Base-by-base conservation (phyloP, 2,888 invertebrate genomes). In the Orchesellides sinensis region DNA sequence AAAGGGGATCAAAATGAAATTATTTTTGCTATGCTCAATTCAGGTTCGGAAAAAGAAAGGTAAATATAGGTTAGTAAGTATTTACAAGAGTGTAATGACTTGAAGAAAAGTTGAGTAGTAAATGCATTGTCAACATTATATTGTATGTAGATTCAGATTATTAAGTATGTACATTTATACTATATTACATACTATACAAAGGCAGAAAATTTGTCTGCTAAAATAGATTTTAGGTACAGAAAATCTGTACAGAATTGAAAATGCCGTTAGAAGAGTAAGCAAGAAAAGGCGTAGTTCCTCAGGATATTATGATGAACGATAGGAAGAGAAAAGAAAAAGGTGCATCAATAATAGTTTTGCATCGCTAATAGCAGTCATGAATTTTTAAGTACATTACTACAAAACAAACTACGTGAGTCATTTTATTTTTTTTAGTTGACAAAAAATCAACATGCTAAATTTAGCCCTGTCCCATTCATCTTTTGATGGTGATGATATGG, bases 61-160 rank as follows among this genome's bases (percentile, higher is more conserved):
- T 8, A 49, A 54, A 52, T 66, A 40, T 56, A 70, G 56, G 69
- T 70, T 70, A 70, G 56, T 70, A 23, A 52, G 52, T 19, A 27
- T 66, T 47, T 66, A 66, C 66, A 68, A 32, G 65, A 23, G 32
- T 32, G 61, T 27, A 56, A 54, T 27, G 40, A 72, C 25, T 14
- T 40, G 45, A 27, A 21, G 45, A 52, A 70, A 40, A 70, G 54
- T 56, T 27, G 27, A 40, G 40, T 2, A 40, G 40, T 40, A 40
- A n/a, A 66, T 56, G 49, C 52, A 49, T 52, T 69, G 52, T 29
- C 69, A 69, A 19, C 29, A 52, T 17, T 40, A n/a, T 56, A 70
- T 70, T 70, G 70, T 70, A 70, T 70, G 70, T 56, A 56, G 45
- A 70, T 70, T 70, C 32, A 52, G 52, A 52, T 68, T 70, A 56